Base-by-base conservation (phyloP, 64 coral and sea anemone genomes). In the Orbicella faveolata region DNA sequence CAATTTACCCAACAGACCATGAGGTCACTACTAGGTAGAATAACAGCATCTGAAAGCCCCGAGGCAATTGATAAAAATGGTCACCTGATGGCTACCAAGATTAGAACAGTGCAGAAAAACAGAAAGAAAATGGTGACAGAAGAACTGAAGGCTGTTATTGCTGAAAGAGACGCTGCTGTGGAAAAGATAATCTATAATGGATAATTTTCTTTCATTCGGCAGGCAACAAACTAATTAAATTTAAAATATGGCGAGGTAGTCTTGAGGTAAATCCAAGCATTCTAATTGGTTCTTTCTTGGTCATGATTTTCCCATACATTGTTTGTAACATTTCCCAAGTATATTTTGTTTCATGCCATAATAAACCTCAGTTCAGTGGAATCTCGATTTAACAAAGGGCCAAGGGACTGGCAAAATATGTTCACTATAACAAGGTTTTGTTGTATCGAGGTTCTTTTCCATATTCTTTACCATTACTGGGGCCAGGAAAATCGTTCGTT, bases 51-150 rank as follows among this genome's bases (percentile, higher is more conserved):
- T 19, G 93, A 98, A 88, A 98, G 44, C 33, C 90, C 93, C 33
- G 84, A 87, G 30, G 79, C 55, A 19, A 98, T 98, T 16, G 96
- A 98, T 74, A 95, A 88, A 77, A 93, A 98, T 78, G 96, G 96
- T 39, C 57, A 90, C 23, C 63, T 94, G 26, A 92, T 98, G 89
- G 96, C 89, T 13, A 76, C 65, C 21, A 98, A 89, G 87, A 86
- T 95, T 35, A 90, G 92, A 55, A 92, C 90, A 75, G 88, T 80
- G 18, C 93, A 94, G 51, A 98, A 89, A 77, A 89, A 90, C 76
- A 92, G 92, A 44, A 90, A 89, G 55, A 79, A 81, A 74, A 92
- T 93, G 72, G 88, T 93, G 21, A 92, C 94, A 55, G 97, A 99
- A 36, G 97, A 99, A 87, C 61, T 99, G 2, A 93, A 91, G 68